A percentile compares a stretch with the other conserved stretches of the same genome.
These are phyloP conservation scores for Amyelois transitella DNA, from an alignment of 1,140 invertebrate species.

Conservation along the genomic window DNA sequence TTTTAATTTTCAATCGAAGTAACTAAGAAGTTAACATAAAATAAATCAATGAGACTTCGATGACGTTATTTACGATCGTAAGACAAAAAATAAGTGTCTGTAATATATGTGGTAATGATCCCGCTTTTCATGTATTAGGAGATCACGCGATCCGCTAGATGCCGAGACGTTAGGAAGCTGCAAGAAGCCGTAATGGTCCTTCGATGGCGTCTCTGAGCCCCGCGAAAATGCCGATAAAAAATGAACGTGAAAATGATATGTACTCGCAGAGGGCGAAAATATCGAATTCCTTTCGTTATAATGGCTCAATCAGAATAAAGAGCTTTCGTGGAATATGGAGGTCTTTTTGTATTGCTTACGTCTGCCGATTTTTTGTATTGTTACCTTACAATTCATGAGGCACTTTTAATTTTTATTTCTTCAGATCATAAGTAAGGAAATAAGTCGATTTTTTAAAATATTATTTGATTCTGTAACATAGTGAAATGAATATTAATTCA, in stretches of 20 bases:
- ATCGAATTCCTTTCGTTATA: conserved; percentile 14
- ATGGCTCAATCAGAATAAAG: conserved; percentile 20
- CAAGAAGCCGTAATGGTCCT: conserved; percentile 25
- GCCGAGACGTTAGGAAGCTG: not conserved
- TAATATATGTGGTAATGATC: not conserved
- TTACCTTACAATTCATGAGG: too few relatives aligned
- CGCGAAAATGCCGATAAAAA: conserved; percentile 27
- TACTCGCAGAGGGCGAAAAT: conserved; percentile 12
- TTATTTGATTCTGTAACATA: too few relatives aligned
- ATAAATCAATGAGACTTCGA: too few relatives aligned
- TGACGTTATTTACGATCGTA: not conserved
- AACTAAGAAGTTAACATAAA: too few relatives aligned
- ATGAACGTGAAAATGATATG: conserved; percentile 22
- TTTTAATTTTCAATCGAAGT: too few relatives aligned
- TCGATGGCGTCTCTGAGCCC: conserved; percentile 20
- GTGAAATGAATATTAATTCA: too few relatives aligned
- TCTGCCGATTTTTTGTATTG: not conserved
- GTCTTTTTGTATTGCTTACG: conserved; percentile 1
- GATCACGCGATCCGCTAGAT: not conserved
- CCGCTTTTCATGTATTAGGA: not conserved
- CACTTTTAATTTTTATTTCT: not conserved
- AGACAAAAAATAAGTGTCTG: not conserved
- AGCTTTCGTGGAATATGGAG: not conserved
- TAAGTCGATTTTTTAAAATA: too few relatives aligned
- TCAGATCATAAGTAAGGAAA: too few relatives aligned